Evolutionary conservation across 2,797 vertebrate genomes (phyloP).

Genomic region (Eurystomus glaucurus): DNA sequence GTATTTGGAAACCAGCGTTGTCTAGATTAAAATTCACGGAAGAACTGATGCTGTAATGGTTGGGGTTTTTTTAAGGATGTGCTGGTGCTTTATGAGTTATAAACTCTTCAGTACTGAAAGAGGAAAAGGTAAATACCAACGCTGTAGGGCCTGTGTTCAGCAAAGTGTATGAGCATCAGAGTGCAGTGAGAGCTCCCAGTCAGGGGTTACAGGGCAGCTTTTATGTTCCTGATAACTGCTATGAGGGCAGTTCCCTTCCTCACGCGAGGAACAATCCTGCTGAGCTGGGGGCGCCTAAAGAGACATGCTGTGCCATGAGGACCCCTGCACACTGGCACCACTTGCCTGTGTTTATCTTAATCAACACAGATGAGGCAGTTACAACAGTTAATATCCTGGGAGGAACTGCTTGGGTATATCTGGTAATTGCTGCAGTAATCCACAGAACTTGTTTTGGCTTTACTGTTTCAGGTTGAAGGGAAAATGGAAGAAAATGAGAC

Average conservation of each 20-base stretch:
- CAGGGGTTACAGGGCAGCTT: background rate
- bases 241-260: accelerated
- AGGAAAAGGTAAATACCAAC: background rate
- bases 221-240: accelerated
- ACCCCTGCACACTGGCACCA: accelerated
- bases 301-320: accelerated
- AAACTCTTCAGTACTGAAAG: background rate
- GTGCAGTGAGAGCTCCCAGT: background rate
- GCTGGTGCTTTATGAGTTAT: background rate
- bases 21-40: background rate
- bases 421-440: background rate
- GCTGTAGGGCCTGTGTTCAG: background rate
- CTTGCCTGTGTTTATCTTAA: background rate
- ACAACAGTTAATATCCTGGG: background rate
- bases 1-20: background rate
- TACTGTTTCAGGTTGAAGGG: slow-evolving; percentile 87
- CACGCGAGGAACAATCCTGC: accelerated
- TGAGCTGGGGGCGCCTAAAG: accelerated
- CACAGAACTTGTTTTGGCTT: background rate
- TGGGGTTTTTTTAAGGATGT: background rate
- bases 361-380: background rate
- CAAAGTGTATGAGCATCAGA: accelerated
- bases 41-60: background rate
- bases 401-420: background rate
- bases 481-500: slow-evolving; percentile 89